Conservation (phyloP, 2,113 vertebrate genomes). For the Theropithecus gelada region DNA sequence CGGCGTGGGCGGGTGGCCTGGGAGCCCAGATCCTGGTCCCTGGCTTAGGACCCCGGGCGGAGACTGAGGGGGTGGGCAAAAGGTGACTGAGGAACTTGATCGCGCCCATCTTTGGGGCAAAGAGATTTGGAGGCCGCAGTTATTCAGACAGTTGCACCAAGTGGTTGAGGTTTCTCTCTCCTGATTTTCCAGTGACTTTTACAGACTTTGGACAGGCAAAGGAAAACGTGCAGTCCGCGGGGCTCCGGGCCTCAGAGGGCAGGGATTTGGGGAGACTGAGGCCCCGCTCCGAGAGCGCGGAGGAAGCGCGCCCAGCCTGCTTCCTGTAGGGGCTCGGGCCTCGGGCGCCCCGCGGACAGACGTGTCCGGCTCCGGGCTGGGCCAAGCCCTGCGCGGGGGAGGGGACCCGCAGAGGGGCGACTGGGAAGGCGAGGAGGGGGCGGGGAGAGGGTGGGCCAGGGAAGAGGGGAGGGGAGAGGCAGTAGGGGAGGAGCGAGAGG, state of each 20-base stretch:
- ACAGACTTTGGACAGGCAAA: slow-evolving; percentile 34
- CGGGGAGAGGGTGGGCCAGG: slow-evolving; percentile 60
- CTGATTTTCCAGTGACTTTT: slow-evolving; percentile 52
- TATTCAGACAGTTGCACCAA: not conserved
- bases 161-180: not conserved
- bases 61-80: not conserved
- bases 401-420: slow-evolving; percentile 29
- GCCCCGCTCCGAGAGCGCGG: not conserved
- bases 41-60: not conserved
- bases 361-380: slow-evolving; percentile 67
- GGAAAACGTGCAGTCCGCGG: not conserved
- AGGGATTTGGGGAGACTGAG: slow-evolving; percentile 52
- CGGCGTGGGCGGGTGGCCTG: not conserved
- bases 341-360: slow-evolving; percentile 68
- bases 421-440: slow-evolving; percentile 46
- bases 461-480: not conserved
- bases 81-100: not conserved
- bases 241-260: slow-evolving; percentile 16
- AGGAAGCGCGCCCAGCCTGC: slow-evolving; percentile 65
- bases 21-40: not conserved
- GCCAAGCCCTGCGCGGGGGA: not conserved
- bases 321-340: slow-evolving; percentile 74
- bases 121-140: not conserved
- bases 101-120: not conserved
- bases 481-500: slow-evolving; percentile 53